These are phyloP conservation scores for Dermolepida albohirtum DNA, from an alignment of 2,888 invertebrate species.

Conservation along the genomic window DNA sequence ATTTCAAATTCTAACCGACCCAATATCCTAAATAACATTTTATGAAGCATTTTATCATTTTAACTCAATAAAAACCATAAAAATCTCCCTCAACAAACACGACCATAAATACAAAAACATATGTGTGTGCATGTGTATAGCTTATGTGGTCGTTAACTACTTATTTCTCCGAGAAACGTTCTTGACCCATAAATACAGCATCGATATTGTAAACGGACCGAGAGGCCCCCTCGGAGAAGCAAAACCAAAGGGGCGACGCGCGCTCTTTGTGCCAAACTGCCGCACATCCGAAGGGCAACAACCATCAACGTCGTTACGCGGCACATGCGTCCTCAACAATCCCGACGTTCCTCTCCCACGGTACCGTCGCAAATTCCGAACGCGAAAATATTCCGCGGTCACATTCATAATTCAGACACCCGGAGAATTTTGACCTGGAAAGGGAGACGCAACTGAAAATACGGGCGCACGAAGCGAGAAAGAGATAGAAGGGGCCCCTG, in stretches of 20 bases:
- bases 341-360: not conserved
- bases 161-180: conserved; percentile 5
- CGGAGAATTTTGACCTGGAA: not conserved
- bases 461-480: not conserved
- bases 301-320: conserved; percentile 2
- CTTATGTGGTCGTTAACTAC: conserved; percentile 2
- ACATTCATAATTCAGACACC: conserved; percentile 27
- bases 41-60: too few relatives aligned
- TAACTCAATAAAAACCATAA: too few relatives aligned
- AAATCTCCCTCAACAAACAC: too few relatives aligned
- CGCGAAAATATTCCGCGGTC: conserved; percentile 17
- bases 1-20: too few relatives aligned
- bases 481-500: not conserved
- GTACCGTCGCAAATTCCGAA: conserved; percentile 19
- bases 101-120: too few relatives aligned
- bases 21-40: too few relatives aligned
- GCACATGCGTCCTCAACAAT: conserved; percentile 32
- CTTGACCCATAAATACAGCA: conserved; percentile 24
- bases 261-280: not conserved
- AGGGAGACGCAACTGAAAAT: not conserved
- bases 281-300: not conserved
- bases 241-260: not conserved
- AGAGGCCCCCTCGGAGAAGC: not conserved
- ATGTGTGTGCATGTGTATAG: too few relatives aligned
- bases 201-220: conserved; percentile 1